A percentile compares a stretch with the other conserved stretches of the same genome.
phyloP scores from a whole-genome alignment of 2,888 invertebrate genomes.

The Cheilosia pagana region DNA sequence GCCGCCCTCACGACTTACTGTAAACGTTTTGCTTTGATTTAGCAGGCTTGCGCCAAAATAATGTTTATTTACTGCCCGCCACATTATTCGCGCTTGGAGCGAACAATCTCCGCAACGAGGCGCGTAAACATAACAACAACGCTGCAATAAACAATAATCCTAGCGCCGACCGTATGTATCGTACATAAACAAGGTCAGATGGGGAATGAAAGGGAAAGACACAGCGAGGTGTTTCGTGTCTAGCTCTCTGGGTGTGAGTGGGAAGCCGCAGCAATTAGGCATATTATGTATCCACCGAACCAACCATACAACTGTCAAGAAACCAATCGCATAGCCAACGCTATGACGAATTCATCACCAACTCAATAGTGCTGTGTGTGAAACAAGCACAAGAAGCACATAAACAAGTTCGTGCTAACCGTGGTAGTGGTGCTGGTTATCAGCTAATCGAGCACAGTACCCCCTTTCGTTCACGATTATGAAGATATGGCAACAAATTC shows the following conservation, averaged over 20 bases:
- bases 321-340: background rate
- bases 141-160: constrained; percentile 4
- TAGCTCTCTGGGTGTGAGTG: background rate
- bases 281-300: background rate
- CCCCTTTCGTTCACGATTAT: constrained; percentile 33
- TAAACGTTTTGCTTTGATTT: constrained; percentile 27
- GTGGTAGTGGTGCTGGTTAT: constrained; percentile 44
- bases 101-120: constrained; percentile 3
- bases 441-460: constrained; percentile 31
- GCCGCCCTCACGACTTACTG: background rate
- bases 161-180: background rate
- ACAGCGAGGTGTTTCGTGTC: constrained; percentile 1
- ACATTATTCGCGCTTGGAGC: constrained; percentile 29
- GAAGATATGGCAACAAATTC: constrained; percentile 16
- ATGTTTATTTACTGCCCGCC: constrained; percentile 28
- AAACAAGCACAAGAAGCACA: constrained; percentile 7
- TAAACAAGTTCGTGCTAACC: constrained; percentile 11
- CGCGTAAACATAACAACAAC: constrained; percentile 16
- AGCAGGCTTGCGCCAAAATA: constrained; percentile 1
- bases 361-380: constrained; percentile 4
- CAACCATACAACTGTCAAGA: background rate
- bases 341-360: constrained; percentile 11
- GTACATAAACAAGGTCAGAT: constrained; percentile 34
- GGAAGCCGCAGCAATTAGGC: background rate
- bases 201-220: constrained; percentile 14